phyloP scores from a whole-genome alignment of 2,797 vertebrate species.

The Coreius guichenoti region DNA sequence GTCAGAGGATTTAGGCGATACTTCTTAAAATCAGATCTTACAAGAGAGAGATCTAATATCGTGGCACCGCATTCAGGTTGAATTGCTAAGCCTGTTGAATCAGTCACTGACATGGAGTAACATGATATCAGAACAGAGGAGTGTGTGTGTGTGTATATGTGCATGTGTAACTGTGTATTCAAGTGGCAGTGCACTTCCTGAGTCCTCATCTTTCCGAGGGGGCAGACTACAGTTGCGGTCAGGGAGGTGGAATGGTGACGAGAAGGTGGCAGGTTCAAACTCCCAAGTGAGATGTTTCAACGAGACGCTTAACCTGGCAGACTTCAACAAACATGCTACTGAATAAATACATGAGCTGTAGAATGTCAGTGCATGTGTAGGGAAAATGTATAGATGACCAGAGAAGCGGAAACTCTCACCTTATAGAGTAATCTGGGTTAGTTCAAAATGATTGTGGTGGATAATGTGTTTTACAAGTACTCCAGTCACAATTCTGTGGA shows the following conservation, averaged over 20 bases:
- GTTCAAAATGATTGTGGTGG: neutral
- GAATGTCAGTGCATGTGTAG: slow-evolving; percentile 74
- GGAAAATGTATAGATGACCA: slow-evolving; percentile 29
- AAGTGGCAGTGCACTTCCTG: slow-evolving; percentile 73
- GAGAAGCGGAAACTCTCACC: slow-evolving; percentile 6
- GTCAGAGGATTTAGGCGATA: slow-evolving; percentile 19
- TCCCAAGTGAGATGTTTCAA: slow-evolving; percentile 78
- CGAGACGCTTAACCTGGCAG: slow-evolving; percentile 81
- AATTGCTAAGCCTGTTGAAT: slow-evolving; percentile 74
- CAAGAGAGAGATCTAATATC: slow-evolving; percentile 80
- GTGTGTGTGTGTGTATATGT: slow-evolving; percentile 62
- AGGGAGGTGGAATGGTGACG: slow-evolving; percentile 82
- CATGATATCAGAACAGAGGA: slow-evolving; percentile 80
- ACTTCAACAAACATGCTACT: slow-evolving; percentile 78
- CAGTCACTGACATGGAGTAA: slow-evolving; percentile 81
- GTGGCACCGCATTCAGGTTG: slow-evolving; percentile 42
- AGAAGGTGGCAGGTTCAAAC: slow-evolving; percentile 81
- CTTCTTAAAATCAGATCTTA: slow-evolving; percentile 68
- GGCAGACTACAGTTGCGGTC: slow-evolving; percentile 81
- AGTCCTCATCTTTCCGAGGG: slow-evolving; percentile 79
- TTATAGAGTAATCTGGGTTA: neutral
- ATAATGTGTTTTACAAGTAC: neutral
- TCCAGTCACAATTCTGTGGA: neutral
- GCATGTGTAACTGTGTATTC: slow-evolving; percentile 59
- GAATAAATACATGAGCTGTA: slow-evolving; percentile 82